Evolutionary conservation across 2,113 vertebrate genomes (phyloP).

Genomic region (Daphoenositta chrysoptera): DNA sequence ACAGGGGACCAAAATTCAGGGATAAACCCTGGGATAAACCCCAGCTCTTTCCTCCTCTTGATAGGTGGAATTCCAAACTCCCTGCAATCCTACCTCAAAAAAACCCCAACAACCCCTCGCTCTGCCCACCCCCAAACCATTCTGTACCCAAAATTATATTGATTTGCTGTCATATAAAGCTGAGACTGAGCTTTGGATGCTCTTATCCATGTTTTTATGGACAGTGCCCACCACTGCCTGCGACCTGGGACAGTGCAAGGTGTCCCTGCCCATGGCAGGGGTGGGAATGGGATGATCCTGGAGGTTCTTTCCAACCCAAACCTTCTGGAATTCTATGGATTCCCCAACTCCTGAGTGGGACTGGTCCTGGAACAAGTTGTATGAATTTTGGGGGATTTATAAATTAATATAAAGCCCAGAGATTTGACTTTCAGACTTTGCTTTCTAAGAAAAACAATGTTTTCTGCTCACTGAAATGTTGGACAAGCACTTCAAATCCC

Average conservation of each 20-base stretch:
- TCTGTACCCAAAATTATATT: rapidly evolving
- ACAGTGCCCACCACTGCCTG: neutral
- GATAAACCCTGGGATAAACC: neutral
- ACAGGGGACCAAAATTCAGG: neutral
- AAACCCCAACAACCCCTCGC: neutral
- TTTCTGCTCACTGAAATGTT: neutral
- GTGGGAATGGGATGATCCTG: neutral
- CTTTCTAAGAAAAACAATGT: neutral
- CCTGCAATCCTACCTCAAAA: neutral
- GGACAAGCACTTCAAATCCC: neutral
- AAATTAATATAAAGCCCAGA: neutral
- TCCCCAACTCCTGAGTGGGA: neutral
- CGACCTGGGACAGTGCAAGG: neutral
- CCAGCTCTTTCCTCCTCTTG: neutral
- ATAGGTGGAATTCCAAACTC: neutral
- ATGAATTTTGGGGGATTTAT: rapidly evolving
- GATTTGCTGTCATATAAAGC: neutral
- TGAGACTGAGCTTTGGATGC: neutral
- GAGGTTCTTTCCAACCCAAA: neutral
- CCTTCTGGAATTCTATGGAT: neutral
- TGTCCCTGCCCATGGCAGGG: neutral
- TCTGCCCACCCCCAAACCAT: neutral
- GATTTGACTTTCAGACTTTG: neutral
- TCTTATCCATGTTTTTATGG: neutral
- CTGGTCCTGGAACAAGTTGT: rapidly evolving